Conservation (phyloP, 2,113 vertebrate genomes). For the Campylomormyrus numenius region DNA sequence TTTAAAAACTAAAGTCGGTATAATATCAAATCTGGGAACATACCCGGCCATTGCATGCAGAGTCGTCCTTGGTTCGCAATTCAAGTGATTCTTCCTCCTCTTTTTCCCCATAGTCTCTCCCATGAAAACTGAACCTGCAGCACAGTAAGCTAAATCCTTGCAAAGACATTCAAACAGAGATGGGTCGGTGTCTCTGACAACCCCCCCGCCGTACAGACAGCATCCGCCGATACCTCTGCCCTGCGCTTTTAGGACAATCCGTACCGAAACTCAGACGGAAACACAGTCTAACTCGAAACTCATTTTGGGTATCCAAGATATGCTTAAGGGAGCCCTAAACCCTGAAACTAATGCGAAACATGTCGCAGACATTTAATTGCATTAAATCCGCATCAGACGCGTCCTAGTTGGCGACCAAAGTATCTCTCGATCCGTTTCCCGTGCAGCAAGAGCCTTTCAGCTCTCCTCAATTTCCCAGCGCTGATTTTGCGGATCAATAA, state of each 20-base stretch:
- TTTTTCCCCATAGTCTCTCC: constrained; percentile 85
- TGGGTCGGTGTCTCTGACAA: constrained; percentile 35
- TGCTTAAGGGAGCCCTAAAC: background rate
- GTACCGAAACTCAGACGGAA: background rate
- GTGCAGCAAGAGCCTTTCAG: background rate
- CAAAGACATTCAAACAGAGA: constrained; percentile 83
- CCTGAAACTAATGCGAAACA: background rate
- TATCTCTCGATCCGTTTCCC: background rate
- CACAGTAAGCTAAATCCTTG: constrained; percentile 81
- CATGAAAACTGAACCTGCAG: constrained; percentile 88
- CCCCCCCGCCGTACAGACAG: background rate
- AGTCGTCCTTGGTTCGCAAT: constrained; percentile 74
- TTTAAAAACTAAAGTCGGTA: background rate
- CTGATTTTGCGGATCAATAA: background rate
- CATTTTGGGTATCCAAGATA: background rate
- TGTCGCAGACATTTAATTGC: background rate
- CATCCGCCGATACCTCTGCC: constrained; percentile 14
- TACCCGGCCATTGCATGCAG: constrained; percentile 72
- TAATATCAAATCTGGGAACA: constrained; percentile 21
- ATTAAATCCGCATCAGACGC: background rate
- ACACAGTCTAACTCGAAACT: background rate
- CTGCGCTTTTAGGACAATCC: background rate
- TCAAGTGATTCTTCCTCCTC: constrained; percentile 81
- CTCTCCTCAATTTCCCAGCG: background rate
- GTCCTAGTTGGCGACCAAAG: background rate